Evolutionary conservation across 2,797 vertebrate genomes (phyloP).

Genomic region (Tachyglossus aculeatus): DNA sequence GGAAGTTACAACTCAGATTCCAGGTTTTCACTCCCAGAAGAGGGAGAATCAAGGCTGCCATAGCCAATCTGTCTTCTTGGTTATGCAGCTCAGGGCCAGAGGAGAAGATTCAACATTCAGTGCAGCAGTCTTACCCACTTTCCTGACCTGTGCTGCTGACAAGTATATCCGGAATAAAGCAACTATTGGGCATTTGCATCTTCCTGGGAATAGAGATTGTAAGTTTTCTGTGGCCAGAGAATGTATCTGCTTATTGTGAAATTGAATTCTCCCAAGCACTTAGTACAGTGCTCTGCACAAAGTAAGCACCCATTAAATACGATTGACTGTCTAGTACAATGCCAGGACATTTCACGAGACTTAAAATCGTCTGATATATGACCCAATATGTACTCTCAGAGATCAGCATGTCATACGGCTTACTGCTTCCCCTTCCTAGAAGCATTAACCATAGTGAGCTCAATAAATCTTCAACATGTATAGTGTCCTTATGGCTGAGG

Average conservation of each 20-base stretch:
- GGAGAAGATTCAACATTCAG: background rate
- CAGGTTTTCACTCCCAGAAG: constrained; percentile 21
- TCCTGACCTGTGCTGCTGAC: background rate
- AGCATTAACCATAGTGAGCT: background rate
- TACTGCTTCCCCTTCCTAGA: background rate
- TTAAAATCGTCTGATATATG: background rate
- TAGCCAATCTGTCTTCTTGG: constrained; percentile 27
- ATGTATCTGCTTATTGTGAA: too few relatives aligned
- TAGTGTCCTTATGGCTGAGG: too few relatives aligned
- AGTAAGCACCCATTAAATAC: too few relatives aligned
- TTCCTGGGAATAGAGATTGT: background rate
- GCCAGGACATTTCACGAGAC: too few relatives aligned
- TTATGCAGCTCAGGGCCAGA: constrained; percentile 5
- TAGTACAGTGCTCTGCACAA: too few relatives aligned
- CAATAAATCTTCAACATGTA: background rate
- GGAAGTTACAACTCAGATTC: constrained; percentile 21
- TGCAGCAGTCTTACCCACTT: background rate
- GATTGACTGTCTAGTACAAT: too few relatives aligned
- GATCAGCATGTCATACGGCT: too few relatives aligned
- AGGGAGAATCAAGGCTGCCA: constrained; percentile 5
- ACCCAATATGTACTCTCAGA: background rate
- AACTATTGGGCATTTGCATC: background rate
- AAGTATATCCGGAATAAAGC: rapidly evolving
- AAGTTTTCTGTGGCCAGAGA: too few relatives aligned
- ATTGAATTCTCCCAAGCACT: too few relatives aligned